Evolutionary conservation across 2,113 vertebrate genomes (phyloP).

Genomic region (Oreochromis niloticus): DNA sequence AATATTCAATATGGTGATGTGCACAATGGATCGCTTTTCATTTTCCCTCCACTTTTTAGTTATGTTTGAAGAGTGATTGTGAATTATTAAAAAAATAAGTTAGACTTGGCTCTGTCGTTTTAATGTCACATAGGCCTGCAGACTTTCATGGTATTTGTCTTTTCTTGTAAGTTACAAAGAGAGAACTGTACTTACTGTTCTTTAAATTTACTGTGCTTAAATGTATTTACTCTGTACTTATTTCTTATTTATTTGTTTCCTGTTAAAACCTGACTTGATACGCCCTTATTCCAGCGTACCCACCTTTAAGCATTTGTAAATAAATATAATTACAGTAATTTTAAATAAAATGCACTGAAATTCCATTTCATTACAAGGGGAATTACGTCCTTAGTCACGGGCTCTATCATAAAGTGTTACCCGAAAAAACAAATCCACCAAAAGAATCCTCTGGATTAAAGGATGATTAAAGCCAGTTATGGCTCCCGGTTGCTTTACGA

Average conservation of each 20-base stretch:
- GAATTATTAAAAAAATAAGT: not conserved
- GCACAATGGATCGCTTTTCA: not conserved
- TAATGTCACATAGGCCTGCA: not conserved
- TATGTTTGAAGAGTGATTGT: not conserved
- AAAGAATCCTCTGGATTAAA: slow-evolving; percentile 2
- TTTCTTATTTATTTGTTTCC: not conserved
- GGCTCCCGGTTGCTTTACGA: not conserved
- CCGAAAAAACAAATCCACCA: not conserved
- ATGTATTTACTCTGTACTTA: not conserved
- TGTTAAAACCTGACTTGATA: not conserved
- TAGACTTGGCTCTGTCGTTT: not conserved
- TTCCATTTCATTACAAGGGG: not conserved
- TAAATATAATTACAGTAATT: not conserved
- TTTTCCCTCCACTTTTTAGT: not conserved
- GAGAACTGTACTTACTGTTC: not conserved
- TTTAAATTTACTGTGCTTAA: not conserved
- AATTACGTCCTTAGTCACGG: not conserved
- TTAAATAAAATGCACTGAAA: not conserved
- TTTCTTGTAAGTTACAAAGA: not conserved
- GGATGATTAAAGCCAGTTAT: not conserved
- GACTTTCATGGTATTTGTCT: not conserved
- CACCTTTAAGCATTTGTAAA: not conserved
- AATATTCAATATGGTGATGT: not conserved
- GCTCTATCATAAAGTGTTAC: not conserved
- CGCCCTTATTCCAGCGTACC: not conserved